These are phyloP conservation scores for Drosophila pandora DNA, from an alignment of 1,140 invertebrate genomes.

Conservation along the genomic window DNA sequence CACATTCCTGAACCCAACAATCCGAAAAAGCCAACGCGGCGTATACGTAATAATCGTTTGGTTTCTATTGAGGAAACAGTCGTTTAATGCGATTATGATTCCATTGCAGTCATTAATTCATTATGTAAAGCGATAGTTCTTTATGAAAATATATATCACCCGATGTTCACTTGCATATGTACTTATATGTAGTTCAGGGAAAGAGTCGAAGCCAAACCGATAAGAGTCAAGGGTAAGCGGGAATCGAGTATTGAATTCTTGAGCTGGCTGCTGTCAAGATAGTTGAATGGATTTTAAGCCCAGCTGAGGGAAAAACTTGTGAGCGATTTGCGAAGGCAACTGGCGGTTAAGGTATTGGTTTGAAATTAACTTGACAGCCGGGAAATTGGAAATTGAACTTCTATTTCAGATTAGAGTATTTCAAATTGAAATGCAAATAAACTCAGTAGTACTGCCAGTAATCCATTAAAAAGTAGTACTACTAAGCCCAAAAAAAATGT, in stretches of 20 bases:
- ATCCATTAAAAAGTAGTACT: no score
- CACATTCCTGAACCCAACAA: conserved; percentile 11
- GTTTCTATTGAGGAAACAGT: not conserved
- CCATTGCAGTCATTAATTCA: conserved; percentile 13
- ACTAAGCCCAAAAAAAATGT: no score
- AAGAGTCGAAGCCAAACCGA: not conserved
- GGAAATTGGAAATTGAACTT: not conserved
- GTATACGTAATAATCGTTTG: conserved; percentile 13
- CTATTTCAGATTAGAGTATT: no score
- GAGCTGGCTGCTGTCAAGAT: conserved; percentile 20
- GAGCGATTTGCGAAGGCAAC: conserved; percentile 6
- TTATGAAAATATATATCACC: not conserved
- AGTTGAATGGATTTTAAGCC: conserved; percentile 19
- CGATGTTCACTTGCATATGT: not conserved
- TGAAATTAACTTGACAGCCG: conserved; percentile 2
- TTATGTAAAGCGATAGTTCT: conserved; percentile 37
- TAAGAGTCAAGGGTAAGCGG: conserved; percentile 12
- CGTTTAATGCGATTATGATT: conserved; percentile 9
- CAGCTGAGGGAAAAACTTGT: conserved; percentile 5
- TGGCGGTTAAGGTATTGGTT: not conserved
- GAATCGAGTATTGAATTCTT: conserved; percentile 6
- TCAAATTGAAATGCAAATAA: no score
- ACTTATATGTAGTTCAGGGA: not conserved
- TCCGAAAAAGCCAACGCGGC: conserved; percentile 7
- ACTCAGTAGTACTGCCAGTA: no score